phyloP scores from a whole-genome alignment of 2,888 invertebrate genomes.

The Latrodectus elegans region DNA sequence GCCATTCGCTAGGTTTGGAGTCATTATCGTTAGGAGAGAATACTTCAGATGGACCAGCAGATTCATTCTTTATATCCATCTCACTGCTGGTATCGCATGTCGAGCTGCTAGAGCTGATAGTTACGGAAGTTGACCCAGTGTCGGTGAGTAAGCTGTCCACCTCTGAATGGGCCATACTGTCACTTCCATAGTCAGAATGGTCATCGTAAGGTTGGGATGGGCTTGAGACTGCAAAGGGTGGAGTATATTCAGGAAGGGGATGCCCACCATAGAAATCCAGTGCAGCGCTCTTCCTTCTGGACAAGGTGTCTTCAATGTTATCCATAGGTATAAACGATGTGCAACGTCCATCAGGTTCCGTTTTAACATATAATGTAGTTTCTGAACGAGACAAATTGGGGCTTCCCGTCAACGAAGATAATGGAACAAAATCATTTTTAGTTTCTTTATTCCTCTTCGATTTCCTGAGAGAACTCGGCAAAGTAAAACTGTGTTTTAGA shows the following conservation, averaged over 20 bases:
- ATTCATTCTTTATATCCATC: conserved; percentile 49
- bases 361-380: conserved; percentile 45
- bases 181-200: conserved; percentile 66
- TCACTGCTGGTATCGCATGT: conserved; percentile 60
- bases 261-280: conserved; percentile 71
- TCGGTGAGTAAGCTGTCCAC: conserved; percentile 64
- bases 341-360: conserved; percentile 42
- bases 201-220: conserved; percentile 29
- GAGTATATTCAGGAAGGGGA: conserved; percentile 46
- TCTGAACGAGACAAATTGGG: conserved; percentile 62
- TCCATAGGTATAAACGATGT: conserved; percentile 59
- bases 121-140: conserved; percentile 53
- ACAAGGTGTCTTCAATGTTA: conserved; percentile 61
- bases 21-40: conserved; percentile 17
- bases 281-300: conserved; percentile 39
- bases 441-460: conserved; percentile 58
- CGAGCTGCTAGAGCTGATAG: conserved; percentile 50
- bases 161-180: conserved; percentile 66
- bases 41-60: conserved; percentile 15
- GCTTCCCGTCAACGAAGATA: conserved; percentile 61
- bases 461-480: conserved; percentile 65
- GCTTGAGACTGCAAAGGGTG: neutral
- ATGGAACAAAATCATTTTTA: conserved; percentile 32
- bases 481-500: conserved; percentile 68
- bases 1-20: conserved; percentile 34